Base-by-base conservation (phyloP, 2,113 vertebrate species). In the Poeciliopsis retropinna region DNA sequence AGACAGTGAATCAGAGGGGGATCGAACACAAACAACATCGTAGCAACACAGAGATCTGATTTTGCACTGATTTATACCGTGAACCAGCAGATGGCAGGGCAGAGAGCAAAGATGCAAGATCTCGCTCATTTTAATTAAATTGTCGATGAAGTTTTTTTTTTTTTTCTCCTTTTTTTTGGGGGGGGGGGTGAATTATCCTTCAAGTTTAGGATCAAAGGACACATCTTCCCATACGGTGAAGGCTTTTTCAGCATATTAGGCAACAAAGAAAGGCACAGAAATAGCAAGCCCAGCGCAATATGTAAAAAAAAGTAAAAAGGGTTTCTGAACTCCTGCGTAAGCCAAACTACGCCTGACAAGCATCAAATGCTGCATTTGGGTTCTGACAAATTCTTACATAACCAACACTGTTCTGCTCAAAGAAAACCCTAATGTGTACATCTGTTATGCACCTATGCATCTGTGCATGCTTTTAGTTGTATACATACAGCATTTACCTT, bases 141-240 rank as follows among this genome's bases (percentile, higher is more conserved):
- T 90, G 90, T 83, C 72, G 84, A 87, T 86, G 81, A 88, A 1
- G 1, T 22, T 54, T 22, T 57, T 57, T 25, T 31, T 31, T 4
- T 31, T 54, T 5, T 3, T 5, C 19, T 19, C 47, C 7, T 3
- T 54, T 3, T 80, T 85, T 87, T 86, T 76, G 32, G 73, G 69
- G 80, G 79, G 60, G 12, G 13, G 17, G 1, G 17, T 39, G 70
- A 92, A 89, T 91, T 89, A 93, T 85, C 67, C 87, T 88, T 81
- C 65, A 54, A 85, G 85, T 89, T 87, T 85, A 60, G 87, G 91
- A 94, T 94, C 91, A 94, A 92, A 93, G 90, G 86, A 91, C 90
- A 88, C 90, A 90, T 70, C 82, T 83, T 84, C 86, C 85, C 88
- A 88, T 74, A 68, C 9, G 25, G 57, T 34, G 73, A 82, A 87